Evolutionary conservation across 2,113 vertebrate species (phyloP), one percentile per base, ranked within the genome.

Genomic region (Nerophis lumbriciformis): DNA sequence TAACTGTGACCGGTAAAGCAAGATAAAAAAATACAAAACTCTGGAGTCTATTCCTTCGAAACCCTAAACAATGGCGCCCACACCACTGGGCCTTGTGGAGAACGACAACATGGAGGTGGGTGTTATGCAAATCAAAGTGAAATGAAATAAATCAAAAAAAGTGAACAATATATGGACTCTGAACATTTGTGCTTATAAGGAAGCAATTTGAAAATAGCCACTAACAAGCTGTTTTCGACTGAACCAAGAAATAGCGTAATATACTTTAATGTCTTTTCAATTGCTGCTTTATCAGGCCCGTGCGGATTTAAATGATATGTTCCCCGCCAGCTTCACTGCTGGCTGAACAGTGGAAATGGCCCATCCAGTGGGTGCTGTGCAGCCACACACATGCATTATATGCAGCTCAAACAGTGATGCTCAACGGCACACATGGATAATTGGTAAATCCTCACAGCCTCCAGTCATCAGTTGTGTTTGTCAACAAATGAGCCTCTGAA

Each of bases 381-480:
- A 79, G 53, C 61, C 61, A 78, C 78, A 75, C n/a, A 6, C 48
- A 60, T 1, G 5, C 57, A 10, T 68, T 63, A 45, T 48, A 65
- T 69, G 65, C 69, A 78, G 71, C 71, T 77, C 73, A 72, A 76
- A 69, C 55, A 67, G 68, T 28, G 63, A 35, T 66, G 65, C 71
- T 73, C 61, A 38, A 53, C 45, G 62, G 53, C 49, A 56, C 73
- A 75, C 64, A 71, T 28, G n/a, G 61, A 75, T 79, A 79, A 77
- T 72, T 73, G 69, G 59, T 66, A 54, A 65, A 78, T 79, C 78
- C 42, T 66, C 61, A 45, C 56, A 67, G 82, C 76, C 68, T 75
- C 50, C 50, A 72, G 74, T 63, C 59, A 75, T 69, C 60, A 71
- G 64, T 76, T 68, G 36, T 64, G 62, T 64, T 61, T 73, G 66